Evolutionary conservation across 1,140 invertebrate genomes (phyloP).

Genomic region (Papilio machaon): DNA sequence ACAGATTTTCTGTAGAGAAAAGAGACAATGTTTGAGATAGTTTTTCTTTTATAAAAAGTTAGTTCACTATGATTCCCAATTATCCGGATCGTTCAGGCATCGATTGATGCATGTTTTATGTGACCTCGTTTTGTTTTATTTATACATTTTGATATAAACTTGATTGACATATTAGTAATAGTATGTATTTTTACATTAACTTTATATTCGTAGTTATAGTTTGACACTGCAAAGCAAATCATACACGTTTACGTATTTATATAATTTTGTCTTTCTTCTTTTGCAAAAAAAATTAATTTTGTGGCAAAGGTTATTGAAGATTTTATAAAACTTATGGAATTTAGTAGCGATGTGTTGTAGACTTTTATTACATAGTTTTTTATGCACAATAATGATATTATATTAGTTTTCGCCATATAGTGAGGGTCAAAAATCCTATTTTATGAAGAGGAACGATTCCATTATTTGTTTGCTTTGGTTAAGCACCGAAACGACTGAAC

Average conservation of each 20-base stretch:
- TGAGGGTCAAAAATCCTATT: too few relatives aligned
- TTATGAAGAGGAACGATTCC: too few relatives aligned
- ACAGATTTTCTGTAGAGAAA: not conserved
- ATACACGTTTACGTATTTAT: too few relatives aligned
- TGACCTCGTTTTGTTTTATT: not conserved
- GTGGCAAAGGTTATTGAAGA: not conserved
- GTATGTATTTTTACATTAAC: too few relatives aligned
- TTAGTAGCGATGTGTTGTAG: too few relatives aligned
- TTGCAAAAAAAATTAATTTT: not conserved
- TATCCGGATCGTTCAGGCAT: slow-evolving; percentile 4
- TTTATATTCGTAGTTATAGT: not conserved
- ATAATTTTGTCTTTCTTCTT: not conserved
- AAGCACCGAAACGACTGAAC: too few relatives aligned
- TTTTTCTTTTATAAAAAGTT: not conserved
- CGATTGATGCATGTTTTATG: not conserved
- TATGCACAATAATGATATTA: too few relatives aligned
- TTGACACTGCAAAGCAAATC: not conserved
- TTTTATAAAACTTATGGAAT: not conserved
- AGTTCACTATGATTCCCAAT: not conserved
- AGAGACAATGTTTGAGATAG: not conserved
- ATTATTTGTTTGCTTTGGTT: too few relatives aligned
- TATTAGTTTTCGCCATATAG: too few relatives aligned
- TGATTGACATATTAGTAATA: not conserved
- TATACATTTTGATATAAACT: not conserved
- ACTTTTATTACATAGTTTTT: too few relatives aligned